A percentile compares a stretch with the other conserved stretches of the same genome.
Conservation (phyloP, 2,888 invertebrate genomes). For the Octodonta nipae region DNA sequence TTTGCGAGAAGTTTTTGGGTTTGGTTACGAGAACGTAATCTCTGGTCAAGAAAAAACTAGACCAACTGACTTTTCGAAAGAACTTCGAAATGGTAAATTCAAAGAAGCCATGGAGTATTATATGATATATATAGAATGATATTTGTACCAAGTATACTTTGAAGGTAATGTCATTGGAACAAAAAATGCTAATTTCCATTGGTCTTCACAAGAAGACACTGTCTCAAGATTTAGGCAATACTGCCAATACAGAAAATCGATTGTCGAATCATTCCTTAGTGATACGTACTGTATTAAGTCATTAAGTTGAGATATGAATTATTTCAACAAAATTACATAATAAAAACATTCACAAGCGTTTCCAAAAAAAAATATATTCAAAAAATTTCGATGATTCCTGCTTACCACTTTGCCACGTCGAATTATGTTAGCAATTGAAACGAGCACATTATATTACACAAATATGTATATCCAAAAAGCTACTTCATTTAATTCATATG, state of each 20-base stretch:
- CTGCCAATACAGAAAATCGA: too few species aligned
- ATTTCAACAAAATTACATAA: too few species aligned
- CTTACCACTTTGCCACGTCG: constrained; percentile 6
- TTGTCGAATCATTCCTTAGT: too few species aligned
- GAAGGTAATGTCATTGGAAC: constrained; percentile 2
- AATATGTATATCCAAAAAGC: constrained; percentile 7
- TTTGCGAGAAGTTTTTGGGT: constrained; percentile 6
- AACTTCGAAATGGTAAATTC: constrained; percentile 9
- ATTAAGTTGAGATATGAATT: too few species aligned
- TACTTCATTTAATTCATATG: constrained; percentile 6
- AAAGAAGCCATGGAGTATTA: constrained; percentile 8
- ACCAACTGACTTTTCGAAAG: constrained; percentile 8
- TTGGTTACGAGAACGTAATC: constrained; percentile 8
- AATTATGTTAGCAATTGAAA: constrained; percentile 6
- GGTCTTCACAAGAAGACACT: constrained; percentile 1
- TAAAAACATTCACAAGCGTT: constrained; percentile 7
- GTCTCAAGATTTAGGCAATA: too few species aligned
- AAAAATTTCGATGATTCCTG: constrained; percentile 7
- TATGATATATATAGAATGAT: constrained; percentile 4
- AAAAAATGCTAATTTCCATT: background rate
- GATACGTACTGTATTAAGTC: too few species aligned
- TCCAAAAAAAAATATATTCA: constrained; percentile 5
- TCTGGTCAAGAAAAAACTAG: constrained; percentile 10
- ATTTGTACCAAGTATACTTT: background rate
- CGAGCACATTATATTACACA: constrained; percentile 6